These are phyloP conservation scores for Cheilosia vulpina DNA, from an alignment of 2,888 invertebrate genomes.

Conservation along the genomic window DNA sequence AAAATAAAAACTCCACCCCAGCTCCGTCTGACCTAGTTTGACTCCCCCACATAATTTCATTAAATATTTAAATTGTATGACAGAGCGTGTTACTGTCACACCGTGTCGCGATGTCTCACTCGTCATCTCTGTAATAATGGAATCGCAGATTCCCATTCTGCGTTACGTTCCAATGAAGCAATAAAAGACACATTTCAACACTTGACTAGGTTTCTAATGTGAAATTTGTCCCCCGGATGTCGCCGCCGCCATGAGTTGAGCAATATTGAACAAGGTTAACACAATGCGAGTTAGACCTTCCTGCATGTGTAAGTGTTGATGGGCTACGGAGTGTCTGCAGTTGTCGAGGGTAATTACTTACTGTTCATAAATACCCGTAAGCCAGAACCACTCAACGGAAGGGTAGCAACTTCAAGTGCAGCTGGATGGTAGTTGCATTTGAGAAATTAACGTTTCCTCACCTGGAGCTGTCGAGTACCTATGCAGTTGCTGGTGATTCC, in stretches of 20 bases:
- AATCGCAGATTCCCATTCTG: constrained; percentile 12
- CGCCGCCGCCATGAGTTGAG: constrained; percentile 2
- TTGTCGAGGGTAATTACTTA: constrained; percentile 47
- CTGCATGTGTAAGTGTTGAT: constrained; percentile 5
- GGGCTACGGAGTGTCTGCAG: constrained; percentile 25
- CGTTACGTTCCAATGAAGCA: constrained; percentile 22
- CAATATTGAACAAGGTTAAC: background rate
- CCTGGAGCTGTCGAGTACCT: background rate
- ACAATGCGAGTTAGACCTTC: background rate
- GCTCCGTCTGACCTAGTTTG: constrained; percentile 45
- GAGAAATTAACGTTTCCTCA: constrained; percentile 16
- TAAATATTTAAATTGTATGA: constrained; percentile 45
- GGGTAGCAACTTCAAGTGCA: constrained; percentile 44
- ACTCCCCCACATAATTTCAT: constrained; percentile 42
- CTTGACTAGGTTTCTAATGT: constrained; percentile 15
- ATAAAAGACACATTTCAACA: constrained; percentile 36
- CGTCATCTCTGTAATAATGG: constrained; percentile 15
- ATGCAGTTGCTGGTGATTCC: background rate
- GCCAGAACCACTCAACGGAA: constrained; percentile 24
- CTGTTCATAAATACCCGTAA: constrained; percentile 38
- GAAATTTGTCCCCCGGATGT: constrained; percentile 23
- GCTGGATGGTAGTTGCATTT: constrained; percentile 8
- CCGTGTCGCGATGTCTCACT: background rate
- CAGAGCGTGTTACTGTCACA: constrained; percentile 38
- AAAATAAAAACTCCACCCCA: background rate